Base-by-base conservation (phyloP, 2,113 vertebrate genomes). In the Odobenus rosmarus region DNA sequence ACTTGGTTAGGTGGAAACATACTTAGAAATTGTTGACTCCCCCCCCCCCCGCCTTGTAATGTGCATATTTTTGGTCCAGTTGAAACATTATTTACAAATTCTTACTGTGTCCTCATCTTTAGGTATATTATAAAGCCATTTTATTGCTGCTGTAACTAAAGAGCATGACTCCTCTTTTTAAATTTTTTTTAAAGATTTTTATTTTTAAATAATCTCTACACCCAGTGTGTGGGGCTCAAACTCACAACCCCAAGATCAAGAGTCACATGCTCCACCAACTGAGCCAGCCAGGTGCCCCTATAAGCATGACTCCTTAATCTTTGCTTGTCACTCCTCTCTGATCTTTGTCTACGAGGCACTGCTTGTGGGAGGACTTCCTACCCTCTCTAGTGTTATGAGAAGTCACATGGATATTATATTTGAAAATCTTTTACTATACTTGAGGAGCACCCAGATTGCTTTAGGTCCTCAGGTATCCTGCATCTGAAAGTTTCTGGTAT, bases 81-180 rank as follows among this genome's bases (percentile, higher is more conserved):
- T 85, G 77, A 90, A 97, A 86, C 46, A 59, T 67, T 87, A 72
- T 83, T 91, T 92, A 61, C 82, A 28, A 79, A 53, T 91, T 88
- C 16, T 89, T 18, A 42, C 33, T 53, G 3, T 93, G 36, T 90
- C 33, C 19, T 96, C 12, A 82, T 82, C 42, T 95, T 87, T 79
- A 88, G 62, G n/a, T 31, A n/a, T 92, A 36, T 77, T 96, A 91
- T 4, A 88, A 85, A 90, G 46, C 19, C 39, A 49, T 26, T 85
- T 85, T 80, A 93, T 88, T 97, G 23, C 59, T 94, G 8, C 24
- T 89, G 3, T 91, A 76, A 84, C 23, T 96, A 10, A 84, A 79
- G 46, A 84, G 19, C n/a, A 81, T 95, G n/a, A 90, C 53, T 90
- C 23, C 4, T 72, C 62, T 95, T 69, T 69, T n/a, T 46, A 46